Base-by-base conservation (phyloP, 2,797 vertebrate species). In the Clarias pachynema region DNA sequence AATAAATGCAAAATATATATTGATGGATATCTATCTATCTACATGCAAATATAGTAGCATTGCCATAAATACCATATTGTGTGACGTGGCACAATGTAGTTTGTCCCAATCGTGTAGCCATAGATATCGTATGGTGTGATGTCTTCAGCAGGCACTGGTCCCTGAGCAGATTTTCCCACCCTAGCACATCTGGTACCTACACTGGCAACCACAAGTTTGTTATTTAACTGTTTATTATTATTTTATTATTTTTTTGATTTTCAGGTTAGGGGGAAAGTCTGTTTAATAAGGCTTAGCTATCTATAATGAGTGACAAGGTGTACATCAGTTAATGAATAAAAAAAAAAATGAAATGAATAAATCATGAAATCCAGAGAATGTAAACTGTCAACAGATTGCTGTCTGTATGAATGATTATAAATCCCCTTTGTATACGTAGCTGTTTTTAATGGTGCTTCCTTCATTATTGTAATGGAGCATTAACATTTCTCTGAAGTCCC, bases 381-480 rank as follows among this genome's bases (percentile, higher is more conserved):
- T 53, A 70, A 69, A 79, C 49, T 56, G 34, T 31, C 16, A 14
- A 40, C 31, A 77, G 34, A 60, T 78, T 60, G 24, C 66, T 70
- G n/a, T 82, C 34, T 53, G 8, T 37, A 60, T 59, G 29, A 72
- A 57, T 73, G 75, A 66, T 70, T 66, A 56, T 44, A 49, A n/a
- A 26, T 29, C 80, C 34, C 53, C 3, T 5, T 59, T 59, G 26
- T 68, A n/a, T 34, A 49, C 5, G 4, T 34, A 49, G 49, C n/a
- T 18, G 81, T 74, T 72, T 72, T 74, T 57, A 86, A 81, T 78
- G 77, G 29, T 56, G 57, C 70, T 85, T 59, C 2, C 84, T 86
- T 87, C 82, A 79, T 86, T 87, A 37, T 66, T 87, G 74, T 84
- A 89, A 87, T 83, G 79, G 82, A 49, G 53, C 37, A 24, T 85